Conservation (phyloP, 2,888 invertebrate species). For the Phengaris arion region DNA sequence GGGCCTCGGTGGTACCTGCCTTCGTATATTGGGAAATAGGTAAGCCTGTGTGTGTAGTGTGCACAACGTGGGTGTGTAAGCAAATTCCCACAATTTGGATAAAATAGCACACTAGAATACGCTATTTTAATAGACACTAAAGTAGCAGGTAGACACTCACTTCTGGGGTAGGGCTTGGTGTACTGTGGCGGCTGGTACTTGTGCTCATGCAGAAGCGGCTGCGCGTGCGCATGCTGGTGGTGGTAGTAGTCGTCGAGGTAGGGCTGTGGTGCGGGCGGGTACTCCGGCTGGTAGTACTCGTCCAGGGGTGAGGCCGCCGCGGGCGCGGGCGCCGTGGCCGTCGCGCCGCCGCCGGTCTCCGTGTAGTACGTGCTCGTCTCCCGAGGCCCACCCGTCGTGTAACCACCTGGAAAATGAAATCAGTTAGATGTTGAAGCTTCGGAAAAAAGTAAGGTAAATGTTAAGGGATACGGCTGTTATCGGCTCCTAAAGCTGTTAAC, state of each 20-base stretch:
- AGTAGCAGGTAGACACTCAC: constrained; percentile 61
- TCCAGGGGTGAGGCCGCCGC: constrained; percentile 76
- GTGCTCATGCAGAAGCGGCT: constrained; percentile 81
- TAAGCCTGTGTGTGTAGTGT: not conserved
- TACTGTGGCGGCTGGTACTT: constrained; percentile 86
- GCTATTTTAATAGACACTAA: too few relatives aligned
- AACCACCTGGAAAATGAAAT: constrained; percentile 65
- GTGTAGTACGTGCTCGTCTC: constrained; percentile 75
- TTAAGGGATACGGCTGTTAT: too few relatives aligned
- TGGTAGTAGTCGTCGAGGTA: constrained; percentile 87
- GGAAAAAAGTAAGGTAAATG: too few relatives aligned
- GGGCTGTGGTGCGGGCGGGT: constrained; percentile 76
- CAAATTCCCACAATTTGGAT: not conserved
- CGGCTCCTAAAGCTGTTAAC: not conserved
- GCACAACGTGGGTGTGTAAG: too few relatives aligned
- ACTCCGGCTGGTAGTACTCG: constrained; percentile 73
- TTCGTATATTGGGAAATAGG: not conserved
- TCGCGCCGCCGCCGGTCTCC: constrained; percentile 57
- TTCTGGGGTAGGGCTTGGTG: constrained; percentile 85
- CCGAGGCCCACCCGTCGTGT: constrained; percentile 78
- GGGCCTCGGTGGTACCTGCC: not conserved
- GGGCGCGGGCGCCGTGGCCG: constrained; percentile 57
- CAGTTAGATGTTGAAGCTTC: too few relatives aligned
- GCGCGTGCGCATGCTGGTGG: constrained; percentile 85
- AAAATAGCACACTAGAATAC: too few relatives aligned